Evolutionary conservation across 2,888 invertebrate species (phyloP).

Genomic region (Cerastis rubricosa): DNA sequence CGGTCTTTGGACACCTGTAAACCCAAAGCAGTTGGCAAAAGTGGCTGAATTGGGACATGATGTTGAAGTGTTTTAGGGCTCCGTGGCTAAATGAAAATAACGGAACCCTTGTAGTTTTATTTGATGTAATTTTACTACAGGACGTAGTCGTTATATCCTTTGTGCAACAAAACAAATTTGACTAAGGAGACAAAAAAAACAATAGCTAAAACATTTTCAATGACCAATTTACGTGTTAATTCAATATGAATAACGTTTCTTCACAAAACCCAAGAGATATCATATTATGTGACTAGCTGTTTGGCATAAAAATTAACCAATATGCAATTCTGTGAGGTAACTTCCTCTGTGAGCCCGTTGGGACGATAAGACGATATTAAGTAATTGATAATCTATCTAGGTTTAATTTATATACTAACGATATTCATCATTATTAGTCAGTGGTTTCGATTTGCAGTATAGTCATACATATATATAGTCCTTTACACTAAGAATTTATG

Average conservation of each 20-base stretch:
- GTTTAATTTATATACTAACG: background rate
- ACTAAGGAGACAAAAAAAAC: background rate
- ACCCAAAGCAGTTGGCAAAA: background rate
- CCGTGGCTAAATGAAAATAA: background rate
- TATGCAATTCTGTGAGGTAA: constrained; percentile 41
- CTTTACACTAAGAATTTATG: no score
- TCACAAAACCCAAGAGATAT: constrained; percentile 38
- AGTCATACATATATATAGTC: no score
- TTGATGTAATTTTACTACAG: background rate
- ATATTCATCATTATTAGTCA: background rate
- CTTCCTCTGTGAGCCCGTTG: constrained; percentile 46
- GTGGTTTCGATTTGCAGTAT: no score
- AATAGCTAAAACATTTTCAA: background rate
- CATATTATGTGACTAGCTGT: no score
- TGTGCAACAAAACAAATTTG: background rate
- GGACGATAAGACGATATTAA: constrained; percentile 41
- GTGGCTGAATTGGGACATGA: background rate
- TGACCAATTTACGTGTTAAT: background rate
- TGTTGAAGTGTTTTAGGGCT: background rate
- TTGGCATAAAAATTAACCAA: constrained; percentile 48
- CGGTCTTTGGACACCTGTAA: constrained; percentile 9
- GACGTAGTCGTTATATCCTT: no score
- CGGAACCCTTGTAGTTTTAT: background rate
- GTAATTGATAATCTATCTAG: constrained; percentile 24
- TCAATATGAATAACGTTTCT: constrained; percentile 10